A percentile compares a stretch with the other conserved stretches of the same genome.
Conservation (phyloP, 2,113 vertebrate species). For the Gambusia holbrooki region DNA sequence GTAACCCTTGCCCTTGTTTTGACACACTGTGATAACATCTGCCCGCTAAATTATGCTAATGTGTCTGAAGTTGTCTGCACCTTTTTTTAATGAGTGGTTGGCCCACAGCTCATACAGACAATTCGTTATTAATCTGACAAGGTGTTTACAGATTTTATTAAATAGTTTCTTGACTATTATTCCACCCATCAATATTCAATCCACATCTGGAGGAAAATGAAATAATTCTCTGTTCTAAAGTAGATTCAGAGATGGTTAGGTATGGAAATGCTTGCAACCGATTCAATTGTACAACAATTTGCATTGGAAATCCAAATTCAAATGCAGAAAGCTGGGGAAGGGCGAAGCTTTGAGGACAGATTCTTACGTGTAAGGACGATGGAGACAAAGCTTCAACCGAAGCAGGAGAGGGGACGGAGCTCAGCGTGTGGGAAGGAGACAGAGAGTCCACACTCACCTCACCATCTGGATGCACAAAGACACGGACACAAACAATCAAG, state of each 20-base stretch:
- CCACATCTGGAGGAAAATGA: slow-evolving; percentile 51
- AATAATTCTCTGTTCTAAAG: slow-evolving; percentile 6
- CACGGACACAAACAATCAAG: slow-evolving; percentile 9
- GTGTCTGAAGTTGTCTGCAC: slow-evolving; percentile 69
- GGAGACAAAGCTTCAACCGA: slow-evolving; percentile 81
- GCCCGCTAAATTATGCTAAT: slow-evolving; percentile 75
- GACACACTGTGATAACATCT: slow-evolving; percentile 67
- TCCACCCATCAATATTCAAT: slow-evolving; percentile 35
- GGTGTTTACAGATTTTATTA: slow-evolving; percentile 73
- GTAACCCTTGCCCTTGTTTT: slow-evolving; percentile 62
- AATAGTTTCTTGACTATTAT: slow-evolving; percentile 47
- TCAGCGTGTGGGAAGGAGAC: slow-evolving; percentile 85
- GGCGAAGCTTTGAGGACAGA: slow-evolving; percentile 19
- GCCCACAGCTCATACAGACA: slow-evolving; percentile 47
- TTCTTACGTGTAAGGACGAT: slow-evolving; percentile 88
- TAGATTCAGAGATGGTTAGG: not conserved
- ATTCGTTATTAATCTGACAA: slow-evolving; percentile 72
- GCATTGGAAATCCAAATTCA: slow-evolving; percentile 56
- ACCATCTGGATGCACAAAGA: slow-evolving; percentile 80
- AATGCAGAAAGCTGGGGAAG: slow-evolving; percentile 29
- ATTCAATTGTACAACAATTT: slow-evolving; percentile 37
- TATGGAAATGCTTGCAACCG: slow-evolving; percentile 38
- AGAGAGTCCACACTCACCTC: slow-evolving; percentile 83
- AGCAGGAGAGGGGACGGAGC: slow-evolving; percentile 83
- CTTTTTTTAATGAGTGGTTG: slow-evolving; percentile 53